A percentile compares a stretch with the other conserved stretches of the same genome.
phyloP scores from a whole-genome alignment of 2,113 vertebrate genomes.

The Pseudopodoces humilis region DNA sequence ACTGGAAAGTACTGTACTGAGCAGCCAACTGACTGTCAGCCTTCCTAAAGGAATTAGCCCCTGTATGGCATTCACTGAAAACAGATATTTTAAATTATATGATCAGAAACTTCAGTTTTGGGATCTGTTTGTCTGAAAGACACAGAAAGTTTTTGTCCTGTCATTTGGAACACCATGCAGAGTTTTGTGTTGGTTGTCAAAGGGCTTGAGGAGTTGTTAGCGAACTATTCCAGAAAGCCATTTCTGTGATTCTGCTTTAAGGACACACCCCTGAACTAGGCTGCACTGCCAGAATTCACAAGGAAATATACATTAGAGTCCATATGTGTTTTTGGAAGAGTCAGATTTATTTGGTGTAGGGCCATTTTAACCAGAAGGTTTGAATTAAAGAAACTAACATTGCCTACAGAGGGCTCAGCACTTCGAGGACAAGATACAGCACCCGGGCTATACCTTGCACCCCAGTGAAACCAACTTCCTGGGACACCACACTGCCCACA shows the following conservation, averaged over 20 bases:
- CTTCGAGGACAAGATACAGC: background rate
- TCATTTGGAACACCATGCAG: background rate
- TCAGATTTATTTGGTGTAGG: constrained; percentile 8
- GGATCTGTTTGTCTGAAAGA: background rate
- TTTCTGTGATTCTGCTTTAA: constrained; percentile 13
- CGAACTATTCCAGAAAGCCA: background rate
- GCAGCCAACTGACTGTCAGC: constrained; percentile 25
- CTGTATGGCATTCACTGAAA: background rate
- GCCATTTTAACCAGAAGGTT: constrained; percentile 36
- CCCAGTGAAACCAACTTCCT: background rate
- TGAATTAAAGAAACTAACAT: background rate
- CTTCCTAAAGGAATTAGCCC: background rate
- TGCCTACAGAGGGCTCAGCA: background rate
- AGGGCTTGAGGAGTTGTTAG: background rate
- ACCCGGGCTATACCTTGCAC: background rate
- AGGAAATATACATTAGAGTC: constrained; percentile 25
- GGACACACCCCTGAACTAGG: background rate
- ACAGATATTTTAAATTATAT: background rate
- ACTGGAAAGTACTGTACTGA: background rate
- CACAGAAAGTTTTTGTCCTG: background rate
- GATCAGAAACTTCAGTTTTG: background rate
- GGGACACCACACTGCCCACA: background rate
- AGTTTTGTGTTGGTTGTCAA: background rate
- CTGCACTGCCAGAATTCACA: background rate
- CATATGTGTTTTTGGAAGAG: constrained; percentile 13